Conservation (phyloP, 1,140 invertebrate genomes). For the Stegodyphus mimosarum region DNA sequence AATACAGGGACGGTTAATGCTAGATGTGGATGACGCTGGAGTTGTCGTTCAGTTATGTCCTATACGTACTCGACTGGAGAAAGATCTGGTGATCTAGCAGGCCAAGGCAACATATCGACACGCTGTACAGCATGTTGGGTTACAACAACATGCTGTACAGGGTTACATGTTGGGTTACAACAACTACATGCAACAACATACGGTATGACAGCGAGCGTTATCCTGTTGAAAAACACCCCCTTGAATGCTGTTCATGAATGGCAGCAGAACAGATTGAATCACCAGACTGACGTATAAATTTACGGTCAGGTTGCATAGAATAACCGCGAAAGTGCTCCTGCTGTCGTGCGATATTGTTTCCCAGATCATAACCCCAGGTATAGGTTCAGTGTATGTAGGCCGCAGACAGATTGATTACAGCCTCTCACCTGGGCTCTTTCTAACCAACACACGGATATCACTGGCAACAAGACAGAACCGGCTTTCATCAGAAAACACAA, state of each 20-base stretch:
- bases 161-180: neutral
- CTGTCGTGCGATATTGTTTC: neutral
- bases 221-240: no score
- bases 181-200: no score
- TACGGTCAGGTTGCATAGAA: neutral
- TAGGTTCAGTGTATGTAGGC: neutral
- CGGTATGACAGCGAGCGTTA: neutral
- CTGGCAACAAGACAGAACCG: slow-evolving; percentile 9
- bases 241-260: no score
- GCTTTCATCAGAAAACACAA: slow-evolving; percentile 17
- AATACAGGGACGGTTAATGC: neutral
- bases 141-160: neutral
- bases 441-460: slow-evolving; percentile 1
- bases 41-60: no score
- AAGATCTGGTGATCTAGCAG: no score
- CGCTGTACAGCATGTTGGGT: neutral
- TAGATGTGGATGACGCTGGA: neutral
- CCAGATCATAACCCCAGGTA: neutral
- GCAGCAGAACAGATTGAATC: no score
- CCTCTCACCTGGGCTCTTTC: neutral
- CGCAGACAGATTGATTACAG: neutral
- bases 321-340: neutral
- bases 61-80: no score
- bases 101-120: no score
- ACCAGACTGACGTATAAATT: neutral